These are phyloP conservation scores for Euphydryas editha DNA, from an alignment of 2,888 invertebrate species.

Conservation along the genomic window DNA sequence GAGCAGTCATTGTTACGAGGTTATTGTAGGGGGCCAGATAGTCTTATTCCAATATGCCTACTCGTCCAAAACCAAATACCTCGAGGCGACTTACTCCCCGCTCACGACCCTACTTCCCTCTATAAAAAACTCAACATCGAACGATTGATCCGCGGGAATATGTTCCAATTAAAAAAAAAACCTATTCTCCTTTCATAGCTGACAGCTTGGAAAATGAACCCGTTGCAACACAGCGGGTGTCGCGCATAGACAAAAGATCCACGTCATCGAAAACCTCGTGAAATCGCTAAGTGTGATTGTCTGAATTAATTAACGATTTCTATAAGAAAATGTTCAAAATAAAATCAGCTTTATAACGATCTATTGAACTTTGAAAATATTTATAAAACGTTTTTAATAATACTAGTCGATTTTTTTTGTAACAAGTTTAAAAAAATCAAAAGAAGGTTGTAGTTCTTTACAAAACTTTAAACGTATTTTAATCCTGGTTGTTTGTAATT, in stretches of 20 bases:
- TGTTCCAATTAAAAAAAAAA: constrained; percentile 80
- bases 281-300: constrained; percentile 14
- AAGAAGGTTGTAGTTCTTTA: no score
- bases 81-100: constrained; percentile 64
- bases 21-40: constrained; percentile 64
- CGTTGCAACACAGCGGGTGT: constrained; percentile 54
- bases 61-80: constrained; percentile 72
- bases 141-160: constrained; percentile 68
- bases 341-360: background rate
- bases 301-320: constrained; percentile 11
- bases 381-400: no score
- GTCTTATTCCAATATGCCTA: constrained; percentile 75
- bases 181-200: constrained; percentile 39
- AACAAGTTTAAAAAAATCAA: no score
- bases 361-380: background rate
- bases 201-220: constrained; percentile 51
- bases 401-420: no score
- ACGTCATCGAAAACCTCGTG: constrained; percentile 17
- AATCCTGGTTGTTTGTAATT: constrained; percentile 13
- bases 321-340: background rate
- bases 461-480: background rate
- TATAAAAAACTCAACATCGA: constrained; percentile 54
- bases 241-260: constrained; percentile 27
- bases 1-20: constrained; percentile 23
- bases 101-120: constrained; percentile 51